Conservation (phyloP, 2,888 invertebrate genomes). For the Thymelicus acteon region DNA sequence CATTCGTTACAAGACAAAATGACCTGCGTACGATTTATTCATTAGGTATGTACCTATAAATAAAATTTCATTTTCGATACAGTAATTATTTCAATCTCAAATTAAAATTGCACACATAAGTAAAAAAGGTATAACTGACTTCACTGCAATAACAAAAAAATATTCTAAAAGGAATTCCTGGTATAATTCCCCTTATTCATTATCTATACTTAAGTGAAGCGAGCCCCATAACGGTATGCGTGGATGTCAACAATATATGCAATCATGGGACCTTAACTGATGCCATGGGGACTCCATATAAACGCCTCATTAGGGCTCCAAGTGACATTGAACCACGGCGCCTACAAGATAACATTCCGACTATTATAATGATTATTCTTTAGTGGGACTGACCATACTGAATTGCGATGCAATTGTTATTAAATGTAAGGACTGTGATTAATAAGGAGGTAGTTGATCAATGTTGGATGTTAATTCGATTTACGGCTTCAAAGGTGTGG, state of each 20-base stretch:
- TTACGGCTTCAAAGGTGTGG: too few relatives aligned
- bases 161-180: constrained; percentile 10
- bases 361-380: constrained; percentile 36
- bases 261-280: constrained; percentile 35
- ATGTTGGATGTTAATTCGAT: neutral
- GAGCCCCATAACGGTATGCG: constrained; percentile 29
- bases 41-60: too few relatives aligned
- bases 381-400: neutral
- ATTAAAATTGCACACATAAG: too few relatives aligned
- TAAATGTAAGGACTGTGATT: neutral
- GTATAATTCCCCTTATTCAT: constrained; percentile 19
- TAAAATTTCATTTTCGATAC: too few relatives aligned
- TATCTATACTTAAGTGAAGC: constrained; percentile 30
- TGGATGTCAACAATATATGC: constrained; percentile 34
- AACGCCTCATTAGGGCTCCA: constrained; percentile 35
- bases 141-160: neutral
- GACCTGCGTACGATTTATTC: too few relatives aligned
- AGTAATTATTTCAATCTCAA: too few relatives aligned
- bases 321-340: constrained; percentile 32
- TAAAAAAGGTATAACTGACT: too few relatives aligned
- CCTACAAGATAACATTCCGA: constrained; percentile 29
- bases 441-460: neutral
- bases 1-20: too few relatives aligned
- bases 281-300: constrained; percentile 32
- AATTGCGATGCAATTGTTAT: constrained; percentile 1